These are phyloP conservation scores for Micrasema minimum DNA, from an alignment of 1,140 invertebrate genomes.

Conservation along the genomic window DNA sequence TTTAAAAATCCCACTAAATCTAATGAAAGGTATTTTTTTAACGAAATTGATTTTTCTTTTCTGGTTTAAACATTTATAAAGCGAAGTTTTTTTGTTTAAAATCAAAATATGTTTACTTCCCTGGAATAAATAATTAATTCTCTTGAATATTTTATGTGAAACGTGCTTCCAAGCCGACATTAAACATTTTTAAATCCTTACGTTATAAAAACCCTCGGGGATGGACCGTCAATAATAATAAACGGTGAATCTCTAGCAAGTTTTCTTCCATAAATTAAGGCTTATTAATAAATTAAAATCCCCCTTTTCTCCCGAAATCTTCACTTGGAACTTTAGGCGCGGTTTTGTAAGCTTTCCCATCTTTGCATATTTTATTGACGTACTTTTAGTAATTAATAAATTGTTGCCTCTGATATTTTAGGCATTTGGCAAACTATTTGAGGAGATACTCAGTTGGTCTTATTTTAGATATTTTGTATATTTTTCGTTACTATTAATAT, in stretches of 20 bases:
- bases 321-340: not conserved
- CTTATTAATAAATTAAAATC: conserved; percentile 43
- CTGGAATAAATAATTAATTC: not conserved
- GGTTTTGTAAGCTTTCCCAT: conserved; percentile 1
- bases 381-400: conserved; percentile 7
- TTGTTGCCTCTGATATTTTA: too few species aligned
- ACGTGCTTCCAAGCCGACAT: not conserved
- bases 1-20: too few species aligned
- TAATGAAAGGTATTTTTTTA: too few species aligned
- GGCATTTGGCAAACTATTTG: too few species aligned
- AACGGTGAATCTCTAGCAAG: conserved; percentile 36
- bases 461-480: too few species aligned
- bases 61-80: too few species aligned
- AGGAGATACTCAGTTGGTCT: too few species aligned
- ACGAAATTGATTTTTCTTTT: too few species aligned
- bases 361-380: not conserved
- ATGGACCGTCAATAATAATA: conserved; percentile 37
- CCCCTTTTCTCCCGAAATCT: not conserved
- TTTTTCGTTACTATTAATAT: too few species aligned
- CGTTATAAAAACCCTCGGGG: conserved; percentile 25
- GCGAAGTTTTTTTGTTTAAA: too few species aligned
- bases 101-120: too few species aligned
- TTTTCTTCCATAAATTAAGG: conserved; percentile 41
- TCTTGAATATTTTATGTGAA: conserved; percentile 2
- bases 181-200: conserved; percentile 31